Evolutionary conservation across 2,113 vertebrate genomes (phyloP).

Genomic region (Holacanthus passer): DNA sequence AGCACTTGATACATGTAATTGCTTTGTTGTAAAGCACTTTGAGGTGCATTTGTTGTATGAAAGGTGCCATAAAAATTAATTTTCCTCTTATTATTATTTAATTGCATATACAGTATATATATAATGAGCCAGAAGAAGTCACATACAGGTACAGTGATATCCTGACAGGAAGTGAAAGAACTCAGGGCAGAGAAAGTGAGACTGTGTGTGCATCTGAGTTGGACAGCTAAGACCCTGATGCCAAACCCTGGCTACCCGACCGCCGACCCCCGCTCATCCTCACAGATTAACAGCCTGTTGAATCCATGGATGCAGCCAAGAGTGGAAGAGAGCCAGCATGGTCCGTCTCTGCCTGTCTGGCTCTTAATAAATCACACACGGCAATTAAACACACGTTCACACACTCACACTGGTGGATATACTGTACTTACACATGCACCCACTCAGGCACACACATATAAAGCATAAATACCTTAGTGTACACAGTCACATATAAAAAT

Average conservation of each 20-base stretch:
- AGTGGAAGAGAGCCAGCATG: conserved; percentile 37
- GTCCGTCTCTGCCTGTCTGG: conserved; percentile 32
- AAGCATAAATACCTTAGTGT: conserved; percentile 1
- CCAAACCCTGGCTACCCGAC: background rate
- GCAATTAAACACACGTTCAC: conserved; percentile 53
- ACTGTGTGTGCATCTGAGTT: conserved; percentile 9
- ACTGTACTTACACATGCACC: background rate
- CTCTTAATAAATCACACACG: conserved; percentile 55
- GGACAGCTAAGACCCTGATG: background rate
- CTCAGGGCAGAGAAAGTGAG: background rate
- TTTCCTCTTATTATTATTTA: no score
- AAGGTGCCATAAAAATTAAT: no score
- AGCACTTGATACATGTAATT: no score
- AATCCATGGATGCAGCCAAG: conserved; percentile 47
- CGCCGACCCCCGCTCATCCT: conserved; percentile 45
- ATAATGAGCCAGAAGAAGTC: background rate
- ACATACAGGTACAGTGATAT: background rate
- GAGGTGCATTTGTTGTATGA: no score
- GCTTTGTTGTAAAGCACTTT: no score
- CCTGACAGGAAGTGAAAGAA: background rate
- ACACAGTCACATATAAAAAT: background rate
- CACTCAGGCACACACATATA: background rate
- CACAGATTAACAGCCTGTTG: conserved; percentile 62
- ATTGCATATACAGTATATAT: conserved; percentile 11
- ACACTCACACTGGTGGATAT: conserved; percentile 1